These are phyloP conservation scores for Anastatus disparis DNA, from an alignment of 1,140 invertebrate species.

Conservation along the genomic window DNA sequence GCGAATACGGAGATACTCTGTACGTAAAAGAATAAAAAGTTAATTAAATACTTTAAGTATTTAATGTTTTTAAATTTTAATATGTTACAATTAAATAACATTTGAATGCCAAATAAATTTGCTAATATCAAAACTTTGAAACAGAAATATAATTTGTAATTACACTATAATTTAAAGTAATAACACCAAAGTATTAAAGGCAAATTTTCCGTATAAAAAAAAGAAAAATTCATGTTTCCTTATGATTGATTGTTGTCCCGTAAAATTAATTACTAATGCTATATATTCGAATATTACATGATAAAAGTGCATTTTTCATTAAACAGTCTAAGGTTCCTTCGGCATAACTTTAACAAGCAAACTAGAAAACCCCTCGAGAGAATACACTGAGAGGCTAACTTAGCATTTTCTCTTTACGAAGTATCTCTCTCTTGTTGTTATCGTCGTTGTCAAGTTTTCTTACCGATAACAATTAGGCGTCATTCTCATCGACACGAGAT, in stretches of 20 bases:
- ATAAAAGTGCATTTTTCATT: constrained; percentile 30
- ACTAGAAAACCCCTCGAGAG: constrained; percentile 4
- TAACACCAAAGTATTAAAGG: too few relatives aligned
- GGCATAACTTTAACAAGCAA: constrained; percentile 13
- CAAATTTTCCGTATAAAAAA: too few relatives aligned
- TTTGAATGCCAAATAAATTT: too few relatives aligned
- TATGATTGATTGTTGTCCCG: constrained; percentile 10
- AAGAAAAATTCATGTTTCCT: neutral
- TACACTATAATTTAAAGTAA: too few relatives aligned
- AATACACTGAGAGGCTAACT: constrained; percentile 37
- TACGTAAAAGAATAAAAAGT: too few relatives aligned
- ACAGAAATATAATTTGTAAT: too few relatives aligned
- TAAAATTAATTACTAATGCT: constrained; percentile 24
- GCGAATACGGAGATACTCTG: too few relatives aligned
- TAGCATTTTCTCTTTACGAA: neutral
- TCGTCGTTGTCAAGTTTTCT: constrained; percentile 61
- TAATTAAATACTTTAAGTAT: too few relatives aligned
- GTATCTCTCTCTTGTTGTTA: constrained; percentile 56
- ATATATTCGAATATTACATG: neutral
- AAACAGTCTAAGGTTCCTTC: neutral
- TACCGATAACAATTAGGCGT: constrained; percentile 63
- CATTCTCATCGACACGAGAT: constrained; percentile 60
- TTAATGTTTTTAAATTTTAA: too few relatives aligned
- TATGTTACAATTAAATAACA: too few relatives aligned
- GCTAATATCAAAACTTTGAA: too few relatives aligned